These are phyloP conservation scores for Drosophila buzzatii DNA, from an alignment of 2,888 invertebrate species.

Conservation along the genomic window DNA sequence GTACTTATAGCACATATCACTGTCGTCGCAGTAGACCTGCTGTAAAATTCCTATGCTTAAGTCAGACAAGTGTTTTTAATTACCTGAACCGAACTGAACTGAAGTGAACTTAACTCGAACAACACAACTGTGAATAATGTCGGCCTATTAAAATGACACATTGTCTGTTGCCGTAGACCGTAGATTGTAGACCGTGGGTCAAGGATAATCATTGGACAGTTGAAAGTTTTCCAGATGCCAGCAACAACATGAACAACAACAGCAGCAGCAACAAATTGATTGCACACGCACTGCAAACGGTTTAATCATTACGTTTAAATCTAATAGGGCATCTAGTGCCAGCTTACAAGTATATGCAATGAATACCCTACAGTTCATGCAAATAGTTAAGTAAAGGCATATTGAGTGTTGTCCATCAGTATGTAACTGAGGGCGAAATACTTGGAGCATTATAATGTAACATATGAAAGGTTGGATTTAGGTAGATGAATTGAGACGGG, in stretches of 20 bases:
- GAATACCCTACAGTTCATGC: not conserved
- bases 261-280: slow-evolving; percentile 41
- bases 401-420: not conserved
- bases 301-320: slow-evolving; percentile 79
- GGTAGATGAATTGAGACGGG: not conserved
- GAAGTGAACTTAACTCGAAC: not conserved
- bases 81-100: slow-evolving; percentile 3
- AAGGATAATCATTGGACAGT: slow-evolving; percentile 67
- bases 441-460: no score
- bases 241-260: not conserved
- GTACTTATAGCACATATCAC: slow-evolving; percentile 7
- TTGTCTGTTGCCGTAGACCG: slow-evolving; percentile 31
- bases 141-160: slow-evolving; percentile 59
- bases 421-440: not conserved
- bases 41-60: slow-evolving; percentile 41
- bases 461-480: not conserved
- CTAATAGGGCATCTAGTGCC: slow-evolving; percentile 56
- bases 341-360: slow-evolving; percentile 26
- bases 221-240: slow-evolving; percentile 58
- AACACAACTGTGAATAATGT: slow-evolving; percentile 40
- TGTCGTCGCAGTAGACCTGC: slow-evolving; percentile 21
- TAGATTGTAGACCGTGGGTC: slow-evolving; percentile 52
- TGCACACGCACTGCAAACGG: slow-evolving; percentile 48
- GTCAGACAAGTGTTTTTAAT: slow-evolving; percentile 34
- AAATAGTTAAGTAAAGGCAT: not conserved